Base-by-base conservation (phyloP, 35 echinoderm and acorn worm genomes). In the Chiridota heheva region DNA sequence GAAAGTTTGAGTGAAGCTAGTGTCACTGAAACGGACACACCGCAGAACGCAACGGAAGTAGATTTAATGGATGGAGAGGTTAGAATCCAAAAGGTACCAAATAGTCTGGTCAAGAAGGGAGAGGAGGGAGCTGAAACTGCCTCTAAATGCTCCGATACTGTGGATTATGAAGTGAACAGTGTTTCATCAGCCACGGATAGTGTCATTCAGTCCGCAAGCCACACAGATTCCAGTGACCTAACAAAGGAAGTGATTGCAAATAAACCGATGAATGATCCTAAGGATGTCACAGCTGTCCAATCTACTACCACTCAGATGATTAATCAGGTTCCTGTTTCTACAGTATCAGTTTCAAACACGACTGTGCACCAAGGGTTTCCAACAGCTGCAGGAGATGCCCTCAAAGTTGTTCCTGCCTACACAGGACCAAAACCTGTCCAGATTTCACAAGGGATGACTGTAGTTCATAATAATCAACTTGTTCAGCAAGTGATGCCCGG, bases 11-110 rank as follows among this genome's bases (percentile, higher is more conserved):
- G 47, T n/a, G 47, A 36, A 46, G 60, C 47, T 25, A 38, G 17
- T 26, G 48, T 22, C 10, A 77, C 73, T 8, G 73, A 77, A 42
- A 57, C 27, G 44, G 16, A 78, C 49, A 15, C 32, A 58, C 10
- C 36, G 20, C 13, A 10, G 22, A n/a, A 49, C 7, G 33, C 33
- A 12, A 58, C 40, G 38, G 45, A 49, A 40, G 75, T 35, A 32
- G 53, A 78, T 20, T 62, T 96, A 36, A 44, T 78, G 64, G 88
- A 90, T 53, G 92, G 92, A 58, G 92, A 96, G 44, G 87, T 96
- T 28, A 73, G 84, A 40, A 96, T 96, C 40, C 81, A 96, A 58
- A 96, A 90, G 47, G 78, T 96, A 34, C 92, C 92, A 25, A 96
- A 96, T 63, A 69, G 85, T 38, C 87, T 83, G 82, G 81, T 78